Base-by-base conservation (phyloP, 2,113 vertebrate species). In the Alexandromys fortis region DNA sequence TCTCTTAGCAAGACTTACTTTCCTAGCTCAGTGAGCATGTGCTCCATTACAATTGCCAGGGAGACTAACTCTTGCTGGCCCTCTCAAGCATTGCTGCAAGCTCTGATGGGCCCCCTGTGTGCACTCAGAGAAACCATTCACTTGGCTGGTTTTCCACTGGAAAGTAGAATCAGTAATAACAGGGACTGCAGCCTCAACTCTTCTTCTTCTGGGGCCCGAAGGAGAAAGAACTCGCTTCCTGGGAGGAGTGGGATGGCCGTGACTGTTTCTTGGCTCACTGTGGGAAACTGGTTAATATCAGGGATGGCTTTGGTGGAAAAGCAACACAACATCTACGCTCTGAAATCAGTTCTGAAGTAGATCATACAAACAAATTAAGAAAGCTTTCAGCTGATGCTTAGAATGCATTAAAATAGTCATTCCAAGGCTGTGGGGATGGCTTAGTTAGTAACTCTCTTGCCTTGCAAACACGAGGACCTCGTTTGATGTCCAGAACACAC, bases 1-100 rank as follows among this genome's bases (percentile, higher is more conserved):
- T 96, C 58, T 97, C 47, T 96, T 33, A 95, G 73, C 81, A 76
- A 93, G 47, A n/a, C 28, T 79, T 22, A 67, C n/a, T 96, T 82
- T 93, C 1, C 7, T 70, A 65, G n/a, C 61, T 96, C 91, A 92
- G 72, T 90, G 6, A 82, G 21, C 38, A 13, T n/a, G 72, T 1
- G 38, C 26, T 92, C 94, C 47, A 79, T 90, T 73, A 0, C 35
- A 33, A 93, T 17, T 94, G 65, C 55, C 55, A 82, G 38, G 26
- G 65, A n/a, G 12, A 72, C 65, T 86, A 10, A 38, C 28, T 58
- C 83, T 90, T 42, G 30, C 58, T 72, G 7, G 6, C 7, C 30
- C 21, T 90, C 63, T 45, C 65, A 55, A 82, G 76, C 68, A 55
- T n/a, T n/a, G 82, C 68, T 83, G 35, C 58, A 70, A 82, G 61